A percentile compares a stretch with the other conserved stretches of the same genome.
Conservation (phyloP, 1,140 invertebrate species). For the Formica exsecta region DNA sequence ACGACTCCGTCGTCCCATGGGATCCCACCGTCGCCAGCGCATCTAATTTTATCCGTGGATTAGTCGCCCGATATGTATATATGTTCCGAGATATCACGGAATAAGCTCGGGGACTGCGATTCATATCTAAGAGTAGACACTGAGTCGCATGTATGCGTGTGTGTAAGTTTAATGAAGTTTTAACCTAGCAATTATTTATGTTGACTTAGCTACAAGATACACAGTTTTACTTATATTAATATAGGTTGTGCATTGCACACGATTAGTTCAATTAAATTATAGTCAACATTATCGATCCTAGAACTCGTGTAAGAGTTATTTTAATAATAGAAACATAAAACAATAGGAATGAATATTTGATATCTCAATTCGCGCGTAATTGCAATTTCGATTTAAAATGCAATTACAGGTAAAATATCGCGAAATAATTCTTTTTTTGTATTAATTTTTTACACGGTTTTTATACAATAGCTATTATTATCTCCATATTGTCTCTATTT, state of each 20-base stretch:
- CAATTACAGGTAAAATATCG: not conserved
- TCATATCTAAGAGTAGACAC: not conserved
- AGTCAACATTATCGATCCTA: not conserved
- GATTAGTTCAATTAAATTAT: conserved; percentile 39
- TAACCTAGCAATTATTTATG: not conserved
- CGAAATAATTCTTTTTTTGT: not conserved
- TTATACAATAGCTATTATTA: not conserved
- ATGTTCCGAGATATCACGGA: conserved; percentile 16
- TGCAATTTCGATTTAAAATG: not conserved
- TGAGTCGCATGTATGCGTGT: too few relatives aligned
- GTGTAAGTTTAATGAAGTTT: not conserved
- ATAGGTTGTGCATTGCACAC: not conserved
- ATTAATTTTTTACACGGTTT: conserved; percentile 25
- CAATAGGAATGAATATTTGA: not conserved
- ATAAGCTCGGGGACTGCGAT: conserved; percentile 40
- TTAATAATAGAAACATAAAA: not conserved
- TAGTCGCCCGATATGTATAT: conserved; percentile 1
- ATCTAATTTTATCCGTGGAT: conserved; percentile 57
- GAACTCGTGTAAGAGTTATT: not conserved
- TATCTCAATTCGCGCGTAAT: not conserved
- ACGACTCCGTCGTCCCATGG: conserved; percentile 22
- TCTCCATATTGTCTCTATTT: not conserved
- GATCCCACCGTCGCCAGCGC: not conserved
- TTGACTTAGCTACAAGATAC: not conserved
- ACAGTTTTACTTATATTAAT: conserved; percentile 1